Percentiles rank a stretch among this genome's conserved stretches.
Evolutionary conservation across 2,797 vertebrate species (phyloP).

Genomic region (Catamblyrhynchus diadema): DNA sequence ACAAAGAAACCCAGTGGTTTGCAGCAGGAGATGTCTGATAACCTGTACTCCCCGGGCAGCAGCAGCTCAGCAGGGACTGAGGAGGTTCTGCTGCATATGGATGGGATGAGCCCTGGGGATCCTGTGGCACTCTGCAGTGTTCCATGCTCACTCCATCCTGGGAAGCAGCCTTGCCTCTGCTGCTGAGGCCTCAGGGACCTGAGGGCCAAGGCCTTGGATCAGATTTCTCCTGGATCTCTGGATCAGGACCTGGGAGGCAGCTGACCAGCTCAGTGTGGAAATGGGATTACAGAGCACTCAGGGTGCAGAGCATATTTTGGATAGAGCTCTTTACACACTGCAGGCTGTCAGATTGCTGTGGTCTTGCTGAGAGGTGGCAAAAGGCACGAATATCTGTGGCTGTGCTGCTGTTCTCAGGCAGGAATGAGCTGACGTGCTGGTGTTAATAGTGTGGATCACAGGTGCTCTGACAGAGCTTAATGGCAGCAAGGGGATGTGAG

Average conservation of each 20-base stretch:
- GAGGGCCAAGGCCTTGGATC: background rate
- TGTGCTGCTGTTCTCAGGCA: background rate
- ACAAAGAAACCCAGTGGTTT: background rate
- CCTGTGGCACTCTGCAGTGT: fast-evolving
- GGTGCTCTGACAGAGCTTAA: background rate
- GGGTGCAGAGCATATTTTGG: background rate
- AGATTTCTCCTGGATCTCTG: background rate
- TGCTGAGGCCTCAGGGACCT: background rate
- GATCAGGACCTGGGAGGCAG: background rate
- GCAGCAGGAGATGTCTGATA: background rate
- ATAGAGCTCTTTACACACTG: background rate
- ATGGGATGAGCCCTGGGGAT: background rate
- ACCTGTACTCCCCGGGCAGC: background rate
- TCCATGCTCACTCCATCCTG: background rate
- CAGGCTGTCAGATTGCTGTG: background rate
- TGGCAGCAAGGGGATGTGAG: background rate
- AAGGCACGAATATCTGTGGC: background rate
- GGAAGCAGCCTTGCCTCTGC: background rate
- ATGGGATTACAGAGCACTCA: background rate
- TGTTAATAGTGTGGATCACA: background rate
- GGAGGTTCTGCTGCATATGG: background rate
- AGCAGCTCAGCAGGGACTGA: background rate
- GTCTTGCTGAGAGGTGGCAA: background rate
- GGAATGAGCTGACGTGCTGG: background rate
- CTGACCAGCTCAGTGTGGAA: background rate